A percentile compares a stretch with the other conserved stretches of the same genome.
Evolutionary conservation across 2,888 invertebrate genomes (phyloP).

Genomic region (Tachystola acroxantha): DNA sequence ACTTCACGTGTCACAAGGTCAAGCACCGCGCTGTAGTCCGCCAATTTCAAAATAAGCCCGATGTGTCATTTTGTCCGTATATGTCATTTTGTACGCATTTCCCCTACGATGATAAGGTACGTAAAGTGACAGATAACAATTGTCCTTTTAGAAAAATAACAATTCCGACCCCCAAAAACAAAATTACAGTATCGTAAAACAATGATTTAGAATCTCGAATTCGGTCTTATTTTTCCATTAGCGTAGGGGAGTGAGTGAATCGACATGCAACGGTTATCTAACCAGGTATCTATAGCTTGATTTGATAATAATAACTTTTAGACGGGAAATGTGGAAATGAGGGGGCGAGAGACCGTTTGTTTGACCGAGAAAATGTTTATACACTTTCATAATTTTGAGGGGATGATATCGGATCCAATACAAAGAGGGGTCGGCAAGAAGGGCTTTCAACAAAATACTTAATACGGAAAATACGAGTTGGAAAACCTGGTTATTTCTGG

Average conservation of each 20-base stretch:
- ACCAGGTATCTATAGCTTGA: constrained; percentile 69
- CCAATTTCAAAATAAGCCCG: no score
- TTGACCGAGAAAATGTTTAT: constrained; percentile 76
- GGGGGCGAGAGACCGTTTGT: constrained; percentile 45
- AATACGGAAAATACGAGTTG: constrained; percentile 66
- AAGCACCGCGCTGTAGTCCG: no score
- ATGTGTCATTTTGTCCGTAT: no score
- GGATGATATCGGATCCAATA: constrained; percentile 65
- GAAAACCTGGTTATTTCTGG: constrained; percentile 57
- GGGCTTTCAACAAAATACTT: constrained; percentile 71
- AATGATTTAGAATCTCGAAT: constrained; percentile 64
- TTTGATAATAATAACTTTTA: constrained; percentile 76
- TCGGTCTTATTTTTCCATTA: constrained; percentile 66
- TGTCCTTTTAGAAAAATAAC: neutral
- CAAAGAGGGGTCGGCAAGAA: constrained; percentile 53
- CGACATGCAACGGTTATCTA: constrained; percentile 63
- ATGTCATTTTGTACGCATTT: no score
- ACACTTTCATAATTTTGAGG: constrained; percentile 76
- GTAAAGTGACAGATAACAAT: no score
- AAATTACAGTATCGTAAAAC: constrained; percentile 69
- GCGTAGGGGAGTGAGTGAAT: constrained; percentile 38
- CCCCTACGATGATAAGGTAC: no score
- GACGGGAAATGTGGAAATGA: constrained; percentile 61
- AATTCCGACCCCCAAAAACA: constrained; percentile 18
- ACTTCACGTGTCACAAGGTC: no score